Conservation (phyloP, 2,113 vertebrate genomes). For the Phrynosoma blainvillii region DNA sequence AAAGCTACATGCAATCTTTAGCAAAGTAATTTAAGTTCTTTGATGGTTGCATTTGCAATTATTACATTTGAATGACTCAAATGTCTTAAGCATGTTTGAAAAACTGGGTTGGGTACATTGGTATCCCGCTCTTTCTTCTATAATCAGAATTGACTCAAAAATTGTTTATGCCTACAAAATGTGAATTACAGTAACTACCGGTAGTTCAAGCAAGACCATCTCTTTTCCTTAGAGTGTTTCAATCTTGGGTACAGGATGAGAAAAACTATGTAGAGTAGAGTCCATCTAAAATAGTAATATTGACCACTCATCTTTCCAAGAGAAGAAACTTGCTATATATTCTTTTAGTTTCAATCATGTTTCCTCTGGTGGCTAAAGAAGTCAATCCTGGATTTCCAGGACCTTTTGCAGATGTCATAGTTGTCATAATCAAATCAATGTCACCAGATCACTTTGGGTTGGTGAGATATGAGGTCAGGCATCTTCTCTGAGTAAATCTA, state of each 20-base stretch:
- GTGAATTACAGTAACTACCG: neutral
- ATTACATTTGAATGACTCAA: slow-evolving; percentile 8
- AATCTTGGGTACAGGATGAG: neutral
- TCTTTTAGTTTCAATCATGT: neutral
- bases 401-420: too few relatives aligned
- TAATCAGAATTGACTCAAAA: fast-evolving
- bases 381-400: neutral
- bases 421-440: too few relatives aligned
- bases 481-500: neutral
- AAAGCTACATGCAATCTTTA: slow-evolving; percentile 3
- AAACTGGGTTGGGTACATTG: fast-evolving
- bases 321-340: neutral
- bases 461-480: neutral
- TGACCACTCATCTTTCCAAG: neutral
- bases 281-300: neutral
- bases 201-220: neutral
- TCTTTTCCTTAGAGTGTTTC: neutral
- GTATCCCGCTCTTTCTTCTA: fast-evolving
- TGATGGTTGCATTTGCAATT: neutral
- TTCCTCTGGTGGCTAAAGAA: neutral
- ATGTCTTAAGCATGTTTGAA: neutral
- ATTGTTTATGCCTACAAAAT: fast-evolving
- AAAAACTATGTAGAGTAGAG: neutral
- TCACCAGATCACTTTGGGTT: too few relatives aligned
- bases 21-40: neutral